These are phyloP conservation scores for Drosophila differens DNA, from an alignment of 2,888 invertebrate genomes.

Conservation along the genomic window DNA sequence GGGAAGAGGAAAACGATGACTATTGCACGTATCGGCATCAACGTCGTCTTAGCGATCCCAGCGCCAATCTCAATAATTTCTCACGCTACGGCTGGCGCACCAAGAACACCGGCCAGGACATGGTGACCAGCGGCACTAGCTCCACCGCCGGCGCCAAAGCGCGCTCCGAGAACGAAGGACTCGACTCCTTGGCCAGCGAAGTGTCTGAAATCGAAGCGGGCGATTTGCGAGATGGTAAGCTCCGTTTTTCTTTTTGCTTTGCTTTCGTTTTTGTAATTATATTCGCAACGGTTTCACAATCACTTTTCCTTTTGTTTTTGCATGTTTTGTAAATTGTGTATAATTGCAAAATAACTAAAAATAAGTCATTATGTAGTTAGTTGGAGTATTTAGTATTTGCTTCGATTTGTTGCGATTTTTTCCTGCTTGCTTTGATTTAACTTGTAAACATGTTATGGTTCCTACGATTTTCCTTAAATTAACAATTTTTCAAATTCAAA, in stretches of 20 bases:
- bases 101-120: slow-evolving; percentile 85
- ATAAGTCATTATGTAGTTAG: not conserved
- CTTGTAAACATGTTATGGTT: slow-evolving; percentile 75
- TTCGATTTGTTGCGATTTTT: slow-evolving; percentile 34
- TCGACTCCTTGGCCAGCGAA: slow-evolving; percentile 93
- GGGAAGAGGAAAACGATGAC: slow-evolving; percentile 95
- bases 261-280: slow-evolving; percentile 7
- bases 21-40: slow-evolving; percentile 93
- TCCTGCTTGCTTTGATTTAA: slow-evolving; percentile 48
- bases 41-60: slow-evolving; percentile 94
- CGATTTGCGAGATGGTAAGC: slow-evolving; percentile 94
- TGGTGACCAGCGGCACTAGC: slow-evolving; percentile 87
- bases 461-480: slow-evolving; percentile 60
- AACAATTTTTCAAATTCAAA: slow-evolving; percentile 62
- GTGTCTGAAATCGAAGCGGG: slow-evolving; percentile 97
- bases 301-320: slow-evolving; percentile 22
- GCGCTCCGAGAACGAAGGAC: slow-evolving; percentile 96
- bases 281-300: slow-evolving; percentile 8
- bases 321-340: slow-evolving; percentile 34
- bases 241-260: not conserved
- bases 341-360: not conserved
- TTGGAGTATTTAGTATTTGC: slow-evolving; percentile 7
- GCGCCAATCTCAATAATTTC: slow-evolving; percentile 94
- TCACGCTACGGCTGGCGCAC: slow-evolving; percentile 93
- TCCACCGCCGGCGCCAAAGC: slow-evolving; percentile 89